Percentiles rank a stretch among this genome's conserved stretches.
These are phyloP conservation scores for Eriosoma lanigerum DNA, from an alignment of 1,140 invertebrate genomes.

Conservation along the genomic window DNA sequence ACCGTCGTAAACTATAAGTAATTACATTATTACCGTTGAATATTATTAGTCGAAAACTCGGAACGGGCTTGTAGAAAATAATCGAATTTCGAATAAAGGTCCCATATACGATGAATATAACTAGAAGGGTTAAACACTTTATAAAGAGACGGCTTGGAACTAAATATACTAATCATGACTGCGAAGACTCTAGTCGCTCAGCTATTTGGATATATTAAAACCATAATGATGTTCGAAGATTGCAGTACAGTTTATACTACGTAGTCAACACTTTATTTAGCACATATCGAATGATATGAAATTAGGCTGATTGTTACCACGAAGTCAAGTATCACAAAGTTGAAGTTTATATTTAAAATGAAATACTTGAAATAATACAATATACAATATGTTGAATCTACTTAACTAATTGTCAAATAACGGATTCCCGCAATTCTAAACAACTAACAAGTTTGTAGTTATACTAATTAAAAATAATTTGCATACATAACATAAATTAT, in stretches of 20 bases:
- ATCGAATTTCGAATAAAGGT: background rate
- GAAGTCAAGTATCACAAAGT: background rate
- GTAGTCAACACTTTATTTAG: background rate
- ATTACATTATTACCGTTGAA: background rate
- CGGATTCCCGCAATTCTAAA: background rate
- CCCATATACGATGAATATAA: background rate
- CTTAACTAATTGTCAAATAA: background rate
- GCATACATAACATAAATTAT: too few species aligned
- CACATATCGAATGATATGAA: background rate
- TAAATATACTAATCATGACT: background rate
- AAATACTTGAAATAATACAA: too few species aligned
- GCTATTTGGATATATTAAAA: background rate
- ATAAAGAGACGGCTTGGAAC: background rate
- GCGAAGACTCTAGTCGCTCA: background rate
- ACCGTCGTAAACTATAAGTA: background rate
- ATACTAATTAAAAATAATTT: too few species aligned
- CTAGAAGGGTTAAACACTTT: background rate
- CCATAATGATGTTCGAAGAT: background rate
- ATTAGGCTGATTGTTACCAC: background rate
- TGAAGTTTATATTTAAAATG: too few species aligned
- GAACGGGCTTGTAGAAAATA: background rate
- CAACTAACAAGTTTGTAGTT: background rate
- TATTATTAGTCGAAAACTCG: background rate
- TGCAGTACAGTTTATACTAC: background rate
- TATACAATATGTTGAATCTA: background rate